Conservation (phyloP, 2,888 invertebrate genomes). For the Microctonus aethiopoides region DNA sequence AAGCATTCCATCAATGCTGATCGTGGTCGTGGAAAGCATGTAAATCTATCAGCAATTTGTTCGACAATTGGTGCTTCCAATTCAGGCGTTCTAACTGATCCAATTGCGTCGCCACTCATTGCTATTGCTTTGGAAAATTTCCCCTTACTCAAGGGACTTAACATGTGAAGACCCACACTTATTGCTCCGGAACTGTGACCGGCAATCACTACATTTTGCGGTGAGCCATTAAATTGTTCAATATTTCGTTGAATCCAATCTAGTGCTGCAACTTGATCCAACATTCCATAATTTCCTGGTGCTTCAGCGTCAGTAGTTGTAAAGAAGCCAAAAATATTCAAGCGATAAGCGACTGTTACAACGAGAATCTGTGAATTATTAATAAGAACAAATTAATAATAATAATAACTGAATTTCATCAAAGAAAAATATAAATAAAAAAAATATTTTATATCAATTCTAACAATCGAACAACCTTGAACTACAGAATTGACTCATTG, state of each 20-base stretch:
- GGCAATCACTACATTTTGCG: slow-evolving; percentile 80
- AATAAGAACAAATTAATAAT: background rate
- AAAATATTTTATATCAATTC: background rate
- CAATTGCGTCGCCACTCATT: slow-evolving; percentile 83
- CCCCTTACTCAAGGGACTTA: slow-evolving; percentile 69
- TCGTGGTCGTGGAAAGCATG: slow-evolving; percentile 77
- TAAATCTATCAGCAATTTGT: slow-evolving; percentile 74
- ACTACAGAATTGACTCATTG: slow-evolving; percentile 11
- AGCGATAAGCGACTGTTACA: slow-evolving; percentile 81
- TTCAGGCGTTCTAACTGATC: slow-evolving; percentile 74
- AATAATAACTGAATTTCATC: background rate
- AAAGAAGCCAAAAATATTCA: slow-evolving; percentile 87
- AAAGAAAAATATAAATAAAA: background rate
- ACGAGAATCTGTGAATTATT: slow-evolving; percentile 73
- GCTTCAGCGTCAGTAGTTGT: slow-evolving; percentile 82
- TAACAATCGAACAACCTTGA: slow-evolving; percentile 6
- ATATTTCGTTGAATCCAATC: slow-evolving; percentile 84
- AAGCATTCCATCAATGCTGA: slow-evolving; percentile 77
- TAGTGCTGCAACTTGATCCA: slow-evolving; percentile 85
- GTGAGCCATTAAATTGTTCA: slow-evolving; percentile 79
- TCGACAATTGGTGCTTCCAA: slow-evolving; percentile 75
- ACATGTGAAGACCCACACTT: slow-evolving; percentile 81
- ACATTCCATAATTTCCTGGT: slow-evolving; percentile 82
- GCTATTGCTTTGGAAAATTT: slow-evolving; percentile 81
- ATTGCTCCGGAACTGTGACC: slow-evolving; percentile 85